These are phyloP conservation scores for Drosophila prolongata DNA, from an alignment of 2,888 invertebrate genomes.

Conservation along the genomic window DNA sequence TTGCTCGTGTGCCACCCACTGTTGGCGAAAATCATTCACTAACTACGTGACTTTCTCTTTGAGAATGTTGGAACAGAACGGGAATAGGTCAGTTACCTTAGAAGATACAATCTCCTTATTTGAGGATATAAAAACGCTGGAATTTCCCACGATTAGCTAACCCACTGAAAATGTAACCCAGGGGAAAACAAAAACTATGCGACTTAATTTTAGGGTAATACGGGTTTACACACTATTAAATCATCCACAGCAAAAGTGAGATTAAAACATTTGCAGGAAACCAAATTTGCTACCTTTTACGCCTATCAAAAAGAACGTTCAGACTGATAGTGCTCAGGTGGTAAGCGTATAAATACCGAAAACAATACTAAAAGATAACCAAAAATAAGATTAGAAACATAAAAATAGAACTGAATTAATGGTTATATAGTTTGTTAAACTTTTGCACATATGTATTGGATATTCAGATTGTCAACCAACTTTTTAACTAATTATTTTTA, in stretches of 20 bases:
- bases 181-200: too few species aligned
- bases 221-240: neutral
- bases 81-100: conserved; percentile 41
- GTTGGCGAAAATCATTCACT: conserved; percentile 39
- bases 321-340: conserved; percentile 30
- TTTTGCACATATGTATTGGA: neutral
- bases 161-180: conserved; percentile 17
- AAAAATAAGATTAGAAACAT: conserved; percentile 8
- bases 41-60: conserved; percentile 31
- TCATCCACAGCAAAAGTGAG: conserved; percentile 6
- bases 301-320: conserved; percentile 21
- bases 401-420: conserved; percentile 13
- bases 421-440: conserved; percentile 3
- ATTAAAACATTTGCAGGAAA: conserved; percentile 8
- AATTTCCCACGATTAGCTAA: conserved; percentile 18
- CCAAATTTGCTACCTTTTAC: conserved; percentile 25
- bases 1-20: conserved; percentile 52
- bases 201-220: conserved; percentile 4
- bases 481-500: neutral
- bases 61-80: conserved; percentile 4
- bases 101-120: conserved; percentile 4
- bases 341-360: conserved; percentile 27
- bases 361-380: conserved; percentile 23
- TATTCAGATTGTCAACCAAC: neutral
- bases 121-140: conserved; percentile 9